Evolutionary conservation across 2,797 vertebrate genomes (phyloP).

Genomic region (Phrynocephalus guinanensis): DNA sequence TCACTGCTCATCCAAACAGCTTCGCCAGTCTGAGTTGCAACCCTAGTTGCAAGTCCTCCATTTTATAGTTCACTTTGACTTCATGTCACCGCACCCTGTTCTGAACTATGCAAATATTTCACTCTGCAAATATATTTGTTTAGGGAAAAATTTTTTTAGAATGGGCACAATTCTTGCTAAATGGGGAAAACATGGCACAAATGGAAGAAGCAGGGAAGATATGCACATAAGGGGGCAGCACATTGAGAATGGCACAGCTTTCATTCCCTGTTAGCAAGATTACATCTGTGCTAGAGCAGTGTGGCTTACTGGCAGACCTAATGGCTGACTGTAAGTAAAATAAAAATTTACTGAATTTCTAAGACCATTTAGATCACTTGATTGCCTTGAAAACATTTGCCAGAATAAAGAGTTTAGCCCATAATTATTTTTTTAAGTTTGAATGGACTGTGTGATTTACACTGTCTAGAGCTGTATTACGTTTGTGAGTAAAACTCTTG

Average conservation of each 20-base stretch:
- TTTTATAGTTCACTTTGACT: too few relatives aligned
- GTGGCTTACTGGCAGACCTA: background rate
- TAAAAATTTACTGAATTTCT: conserved; percentile 16
- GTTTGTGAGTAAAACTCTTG: conserved; percentile 14
- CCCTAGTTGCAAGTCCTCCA: too few relatives aligned
- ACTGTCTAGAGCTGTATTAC: conserved; percentile 16
- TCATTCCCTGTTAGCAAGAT: background rate
- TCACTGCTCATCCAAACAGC: too few relatives aligned
- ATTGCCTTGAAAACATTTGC: conserved; percentile 7
- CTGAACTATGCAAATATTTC: background rate
- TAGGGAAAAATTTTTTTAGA: background rate
- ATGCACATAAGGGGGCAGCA: too few relatives aligned
- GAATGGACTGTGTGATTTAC: background rate
- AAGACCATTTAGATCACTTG: background rate
- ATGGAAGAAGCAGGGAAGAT: too few relatives aligned
- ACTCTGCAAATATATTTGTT: background rate
- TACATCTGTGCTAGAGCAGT: background rate
- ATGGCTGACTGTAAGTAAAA: background rate
- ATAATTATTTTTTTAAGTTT: background rate
- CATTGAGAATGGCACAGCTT: background rate
- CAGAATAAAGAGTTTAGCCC: conserved; percentile 1
- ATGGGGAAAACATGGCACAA: too few relatives aligned
- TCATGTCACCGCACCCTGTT: too few relatives aligned
- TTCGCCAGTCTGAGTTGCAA: too few relatives aligned
- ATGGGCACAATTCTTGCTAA: background rate